Evolutionary conservation across 2,888 invertebrate species (phyloP).

Genomic region (Acanthosepion lycidas): DNA sequence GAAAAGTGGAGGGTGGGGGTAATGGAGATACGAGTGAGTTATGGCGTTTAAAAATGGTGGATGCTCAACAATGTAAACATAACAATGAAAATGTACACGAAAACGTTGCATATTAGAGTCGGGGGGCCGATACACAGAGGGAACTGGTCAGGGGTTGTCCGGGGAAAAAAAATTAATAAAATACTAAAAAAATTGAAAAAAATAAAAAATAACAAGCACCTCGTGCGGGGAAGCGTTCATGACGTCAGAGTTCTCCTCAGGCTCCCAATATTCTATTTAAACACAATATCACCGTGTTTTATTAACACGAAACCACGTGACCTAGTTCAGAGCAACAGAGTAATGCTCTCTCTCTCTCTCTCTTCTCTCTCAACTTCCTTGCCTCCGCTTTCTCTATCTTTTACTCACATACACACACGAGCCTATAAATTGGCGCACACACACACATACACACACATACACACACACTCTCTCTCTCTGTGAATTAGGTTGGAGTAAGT

Average conservation of each 20-base stretch:
- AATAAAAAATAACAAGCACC: neutral
- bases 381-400: too few relatives aligned
- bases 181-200: too few relatives aligned
- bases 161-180: neutral
- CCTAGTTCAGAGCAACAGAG: slow-evolving; percentile 33
- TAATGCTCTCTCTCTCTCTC: neutral
- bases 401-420: too few relatives aligned
- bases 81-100: slow-evolving; percentile 33
- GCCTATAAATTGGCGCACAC: too few relatives aligned
- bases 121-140: neutral
- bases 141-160: neutral
- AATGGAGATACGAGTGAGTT: neutral
- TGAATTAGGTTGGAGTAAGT: neutral
- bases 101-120: neutral
- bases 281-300: slow-evolving; percentile 33
- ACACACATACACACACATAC: too few relatives aligned
- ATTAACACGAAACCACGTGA: slow-evolving; percentile 33
- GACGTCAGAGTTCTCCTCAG: neutral
- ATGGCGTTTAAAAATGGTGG: neutral
- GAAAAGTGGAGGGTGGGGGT: neutral
- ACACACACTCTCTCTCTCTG: neutral
- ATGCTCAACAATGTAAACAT: neutral
- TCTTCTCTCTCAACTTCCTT: neutral
- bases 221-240: neutral
- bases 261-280: neutral